A percentile compares a stretch with the other conserved stretches of the same genome.
phyloP scores from a whole-genome alignment of 2,113 vertebrate species.

The Peucedramus taeniatus region DNA sequence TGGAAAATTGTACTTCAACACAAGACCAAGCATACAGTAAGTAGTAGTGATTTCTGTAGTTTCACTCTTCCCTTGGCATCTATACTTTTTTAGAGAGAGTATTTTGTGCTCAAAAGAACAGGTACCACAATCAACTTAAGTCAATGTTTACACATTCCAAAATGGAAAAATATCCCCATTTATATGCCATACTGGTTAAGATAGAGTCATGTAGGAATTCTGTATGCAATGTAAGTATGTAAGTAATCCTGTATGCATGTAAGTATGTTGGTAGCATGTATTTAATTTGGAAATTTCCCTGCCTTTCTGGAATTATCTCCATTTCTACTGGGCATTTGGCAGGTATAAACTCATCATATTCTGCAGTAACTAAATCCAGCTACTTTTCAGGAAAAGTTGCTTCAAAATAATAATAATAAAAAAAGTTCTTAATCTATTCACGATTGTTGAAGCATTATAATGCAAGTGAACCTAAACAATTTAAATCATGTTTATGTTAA shows the following conservation, averaged over 20 bases:
- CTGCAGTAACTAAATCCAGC: not conserved
- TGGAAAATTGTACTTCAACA: not conserved
- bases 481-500: not conserved
- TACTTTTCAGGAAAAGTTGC: not conserved
- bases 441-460: not conserved
- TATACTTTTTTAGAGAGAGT: not conserved
- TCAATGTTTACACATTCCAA: not conserved
- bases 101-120: not conserved
- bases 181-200: not conserved
- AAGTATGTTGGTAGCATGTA: not conserved
- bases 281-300: not conserved
- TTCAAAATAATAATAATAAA: not conserved
- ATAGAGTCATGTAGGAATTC: not conserved
- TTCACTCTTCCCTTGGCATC: not conserved
- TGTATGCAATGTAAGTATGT: not conserved
- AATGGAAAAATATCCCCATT: not conserved
- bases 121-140: not conserved
- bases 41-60: not conserved
- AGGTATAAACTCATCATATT: not conserved
- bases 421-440: not conserved
- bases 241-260: not conserved
- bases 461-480: not conserved
- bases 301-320: not conserved
- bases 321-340: not conserved
- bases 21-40: not conserved